Percentiles rank a stretch among this genome's conserved stretches.
phyloP scores from a whole-genome alignment of 2,888 invertebrate species.

The Parnassius smintheus region DNA sequence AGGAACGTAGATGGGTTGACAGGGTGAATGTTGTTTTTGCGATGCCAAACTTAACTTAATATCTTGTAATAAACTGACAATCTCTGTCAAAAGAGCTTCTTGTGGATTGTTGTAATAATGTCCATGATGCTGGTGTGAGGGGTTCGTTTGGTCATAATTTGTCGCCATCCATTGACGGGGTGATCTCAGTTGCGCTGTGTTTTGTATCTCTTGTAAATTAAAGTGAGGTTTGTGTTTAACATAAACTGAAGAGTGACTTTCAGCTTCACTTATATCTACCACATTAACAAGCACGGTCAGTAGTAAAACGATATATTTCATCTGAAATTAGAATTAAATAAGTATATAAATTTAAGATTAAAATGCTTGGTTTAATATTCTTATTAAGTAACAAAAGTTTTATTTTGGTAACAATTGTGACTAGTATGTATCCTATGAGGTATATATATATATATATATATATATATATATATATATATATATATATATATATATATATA shows the following conservation, averaged over 20 bases:
- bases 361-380: too few species aligned
- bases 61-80: slow-evolving; percentile 2
- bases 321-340: slow-evolving; percentile 11
- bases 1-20: slow-evolving; percentile 6
- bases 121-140: not conserved
- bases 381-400: too few species aligned
- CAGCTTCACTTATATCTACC: not conserved
- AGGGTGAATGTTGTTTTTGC: not conserved
- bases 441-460: too few species aligned
- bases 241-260: not conserved
- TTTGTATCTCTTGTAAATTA: not conserved
- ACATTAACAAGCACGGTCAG: slow-evolving; percentile 2
- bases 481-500: too few species aligned
- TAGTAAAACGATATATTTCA: not conserved
- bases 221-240: not conserved
- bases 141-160: slow-evolving; percentile 1
- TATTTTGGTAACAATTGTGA: too few species aligned
- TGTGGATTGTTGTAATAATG: not conserved
- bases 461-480: too few species aligned
- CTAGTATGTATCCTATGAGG: too few species aligned
- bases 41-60: slow-evolving; percentile 2
- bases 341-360: not conserved
- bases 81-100: slow-evolving; percentile 2
- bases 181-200: not conserved
- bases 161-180: not conserved